Evolutionary conservation across 2,113 vertebrate species (phyloP), one percentile per base, ranked within the genome.

Genomic region (Amphilophus citrinellus): DNA sequence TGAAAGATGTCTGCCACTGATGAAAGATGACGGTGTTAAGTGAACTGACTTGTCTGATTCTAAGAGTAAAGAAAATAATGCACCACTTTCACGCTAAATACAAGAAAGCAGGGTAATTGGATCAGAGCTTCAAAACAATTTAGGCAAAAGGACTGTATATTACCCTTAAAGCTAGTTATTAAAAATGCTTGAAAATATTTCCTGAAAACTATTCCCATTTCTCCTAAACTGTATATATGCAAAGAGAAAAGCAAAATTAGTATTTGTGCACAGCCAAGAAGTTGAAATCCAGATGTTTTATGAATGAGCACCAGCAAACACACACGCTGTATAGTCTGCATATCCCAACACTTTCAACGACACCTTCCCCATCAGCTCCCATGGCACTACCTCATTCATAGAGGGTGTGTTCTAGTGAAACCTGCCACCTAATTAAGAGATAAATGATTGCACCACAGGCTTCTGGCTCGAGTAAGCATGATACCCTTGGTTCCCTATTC

Each of bases 361-460:
- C 80, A 79, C 57, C 61, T 84, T 82, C 62, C 15, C 73, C 77
- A 50, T 81, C 78, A 87, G 76, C 53, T 83, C 63, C 35, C 10
- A 3, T 85, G 79, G 87, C 75, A 82, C 85, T 68, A 42, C 79
- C 57, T 89, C 81, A 80, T 56, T 84, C 76, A 61, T 73, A 61
- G 27, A 80, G 59, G 7, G 47, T 30, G 53, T 58, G 58, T 85
- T 88, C 87, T 56, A 61, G 83, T 78, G 47, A 62, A 83, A 84
- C 81, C 89, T 85, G 80, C 63, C 37, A 81, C 80, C 77, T 93
- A 91, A 93, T 92, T 91, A 91, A 89, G 77, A 84, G 13, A 87
- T 86, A 90, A 91, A 85, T 76, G 76, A 86, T 50, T 32, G 22
- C 27, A 62, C 86, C 77, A 80, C n/a, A 42, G 86, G 77, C 81